These are phyloP conservation scores for Philantomba maxwellii DNA, from an alignment of 2,113 vertebrate genomes.

Conservation along the genomic window DNA sequence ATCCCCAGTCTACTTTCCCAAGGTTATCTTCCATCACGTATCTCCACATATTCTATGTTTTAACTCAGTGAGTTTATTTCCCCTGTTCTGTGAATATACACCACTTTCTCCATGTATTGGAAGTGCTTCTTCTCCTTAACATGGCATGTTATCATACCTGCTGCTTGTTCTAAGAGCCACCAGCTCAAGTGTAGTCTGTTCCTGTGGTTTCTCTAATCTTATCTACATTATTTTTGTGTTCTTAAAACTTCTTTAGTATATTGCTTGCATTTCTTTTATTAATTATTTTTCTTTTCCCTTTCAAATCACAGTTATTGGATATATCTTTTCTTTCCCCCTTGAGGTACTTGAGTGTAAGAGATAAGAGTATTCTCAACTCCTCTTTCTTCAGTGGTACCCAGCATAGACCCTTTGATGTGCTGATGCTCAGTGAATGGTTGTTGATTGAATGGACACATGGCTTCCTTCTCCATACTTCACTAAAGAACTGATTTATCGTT, in stretches of 20 bases:
- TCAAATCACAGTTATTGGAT: neutral
- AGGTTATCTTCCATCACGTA: neutral
- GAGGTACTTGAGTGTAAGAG: neutral
- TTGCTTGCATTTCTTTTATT: neutral
- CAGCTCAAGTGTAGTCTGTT: neutral
- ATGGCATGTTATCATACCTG: neutral
- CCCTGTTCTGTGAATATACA: neutral
- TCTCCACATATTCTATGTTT: neutral
- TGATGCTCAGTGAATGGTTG: neutral
- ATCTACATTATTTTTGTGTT: neutral
- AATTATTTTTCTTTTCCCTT: neutral
- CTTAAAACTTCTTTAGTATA: neutral
- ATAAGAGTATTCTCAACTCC: neutral
- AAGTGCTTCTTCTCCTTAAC: neutral
- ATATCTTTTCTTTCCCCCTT: neutral
- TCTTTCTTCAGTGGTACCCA: neutral
- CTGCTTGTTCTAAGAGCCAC: neutral
- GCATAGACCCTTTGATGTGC: neutral
- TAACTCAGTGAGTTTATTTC: neutral
- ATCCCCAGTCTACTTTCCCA: neutral
- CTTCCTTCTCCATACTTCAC: neutral
- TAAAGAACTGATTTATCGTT: neutral
- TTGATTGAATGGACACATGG: neutral
- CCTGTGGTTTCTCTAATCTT: neutral
- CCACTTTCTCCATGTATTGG: neutral